Conservation (phyloP, 2,113 vertebrate genomes). For the Chionodraco myersi region DNA sequence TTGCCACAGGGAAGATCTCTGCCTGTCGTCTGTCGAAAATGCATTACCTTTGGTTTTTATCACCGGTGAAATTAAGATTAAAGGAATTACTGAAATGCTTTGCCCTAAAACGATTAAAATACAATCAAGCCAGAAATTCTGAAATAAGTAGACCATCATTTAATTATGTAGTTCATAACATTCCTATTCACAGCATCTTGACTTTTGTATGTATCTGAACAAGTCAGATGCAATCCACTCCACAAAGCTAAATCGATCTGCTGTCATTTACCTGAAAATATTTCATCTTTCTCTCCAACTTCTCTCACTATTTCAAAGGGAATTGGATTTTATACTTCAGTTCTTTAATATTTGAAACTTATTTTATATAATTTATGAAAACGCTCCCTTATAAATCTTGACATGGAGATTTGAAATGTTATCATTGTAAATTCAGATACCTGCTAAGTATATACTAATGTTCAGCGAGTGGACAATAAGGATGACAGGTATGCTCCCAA, state of each 20-base stretch:
- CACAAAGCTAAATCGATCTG: too few relatives aligned
- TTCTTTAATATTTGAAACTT: background rate
- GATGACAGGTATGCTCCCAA: background rate
- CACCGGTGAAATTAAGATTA: slow-evolving; percentile 5
- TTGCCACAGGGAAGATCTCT: slow-evolving; percentile 64
- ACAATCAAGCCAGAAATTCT: background rate
- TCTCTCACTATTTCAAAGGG: background rate
- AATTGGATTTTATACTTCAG: background rate
- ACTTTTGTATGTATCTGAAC: too few relatives aligned
- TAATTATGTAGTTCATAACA: background rate
- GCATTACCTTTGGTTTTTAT: slow-evolving; percentile 19
- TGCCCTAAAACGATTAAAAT: slow-evolving; percentile 6
- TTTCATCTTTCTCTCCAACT: background rate
- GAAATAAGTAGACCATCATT: background rate
- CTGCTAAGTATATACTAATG: too few relatives aligned
- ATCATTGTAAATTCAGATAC: slow-evolving; percentile 1
- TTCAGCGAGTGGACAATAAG: too few relatives aligned
- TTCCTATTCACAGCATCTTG: background rate
- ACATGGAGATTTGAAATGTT: slow-evolving; percentile 5
- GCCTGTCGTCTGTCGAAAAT: slow-evolving; percentile 71
- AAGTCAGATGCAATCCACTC: too few relatives aligned
- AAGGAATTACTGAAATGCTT: background rate
- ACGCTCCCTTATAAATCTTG: background rate
- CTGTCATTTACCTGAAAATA: background rate
- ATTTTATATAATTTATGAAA: slow-evolving; percentile 10